A percentile compares a stretch with the other conserved stretches of the same genome.
Evolutionary conservation across 2,797 vertebrate genomes (phyloP).

Genomic region (Spondyliosoma cantharus): DNA sequence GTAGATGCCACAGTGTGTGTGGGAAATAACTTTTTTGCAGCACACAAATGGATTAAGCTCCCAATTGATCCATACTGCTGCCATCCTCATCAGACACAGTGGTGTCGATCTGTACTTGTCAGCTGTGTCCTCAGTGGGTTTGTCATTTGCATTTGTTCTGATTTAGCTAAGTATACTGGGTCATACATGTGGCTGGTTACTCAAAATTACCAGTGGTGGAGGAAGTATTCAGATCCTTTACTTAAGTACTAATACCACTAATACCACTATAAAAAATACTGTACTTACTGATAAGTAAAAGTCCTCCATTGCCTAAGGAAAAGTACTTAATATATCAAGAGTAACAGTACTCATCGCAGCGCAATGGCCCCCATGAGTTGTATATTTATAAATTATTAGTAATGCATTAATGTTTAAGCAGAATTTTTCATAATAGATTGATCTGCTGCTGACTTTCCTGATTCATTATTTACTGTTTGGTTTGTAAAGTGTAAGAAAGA

Average conservation of each 20-base stretch:
- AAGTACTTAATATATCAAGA: background rate
- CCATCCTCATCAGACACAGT: background rate
- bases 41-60: slow-evolving; percentile 14
- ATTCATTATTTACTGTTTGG: background rate
- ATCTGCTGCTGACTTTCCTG: background rate
- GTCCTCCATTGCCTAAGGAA: too few relatives aligned
- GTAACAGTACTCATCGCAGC: background rate
- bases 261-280: too few relatives aligned
- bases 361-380: background rate
- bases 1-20: background rate
- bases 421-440: background rate
- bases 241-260: background rate
- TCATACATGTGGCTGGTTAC: background rate
- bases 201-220: background rate
- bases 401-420: background rate
- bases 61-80: background rate
- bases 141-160: background rate
- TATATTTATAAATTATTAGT: background rate
- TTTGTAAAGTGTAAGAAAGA: background rate
- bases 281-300: background rate
- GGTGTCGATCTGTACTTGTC: slow-evolving; percentile 13
- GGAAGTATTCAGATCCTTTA: background rate
- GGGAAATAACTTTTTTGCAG: background rate
- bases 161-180: slow-evolving; percentile 26
- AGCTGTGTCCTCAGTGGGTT: slow-evolving; percentile 14